Base-by-base conservation (phyloP, 2,888 invertebrate species). In the Gibbula magus region DNA sequence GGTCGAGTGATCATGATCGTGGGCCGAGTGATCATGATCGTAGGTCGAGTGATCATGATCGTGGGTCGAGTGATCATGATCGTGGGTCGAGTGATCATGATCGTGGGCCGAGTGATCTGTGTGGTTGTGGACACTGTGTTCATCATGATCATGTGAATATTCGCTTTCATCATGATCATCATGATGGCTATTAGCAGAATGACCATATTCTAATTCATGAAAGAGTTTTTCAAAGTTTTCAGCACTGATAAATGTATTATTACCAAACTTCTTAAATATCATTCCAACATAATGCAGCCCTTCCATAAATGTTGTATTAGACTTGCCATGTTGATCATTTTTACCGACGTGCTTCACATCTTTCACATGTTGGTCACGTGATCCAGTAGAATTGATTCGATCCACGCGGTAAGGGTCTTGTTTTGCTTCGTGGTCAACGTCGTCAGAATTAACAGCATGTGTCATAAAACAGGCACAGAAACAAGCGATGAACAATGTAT, bases 361-460 rank as follows among this genome's bases (percentile, higher is more conserved):
- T 61, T 61, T 61, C 61, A 61, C 61, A 18, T 61, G 16, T 61
- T 61, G 61, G 61, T 61, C 61, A 61, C 61, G 61, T 61, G 61
- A 29, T 61, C 29, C 29, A 25, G 22, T 45, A 13, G 45, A 5
- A 45, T 45, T 45, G 45, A 45, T 45, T 45, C 10, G 5, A 13
- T 45, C 45, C 45, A 45, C 45, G 45, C 5, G 45, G 45, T 45
- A 10, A 13, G 8, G 4, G 5, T 45, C 45, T 4, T 45, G 45
- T 45, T 45, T 45, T 29, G 61, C 22, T 61, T 61, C 61, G 13
- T 22, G 22, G 25, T 8, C 61, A 25, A 13, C 29, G 16, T 61
- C 61, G 29, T 61, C 61, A 25, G 61, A 61, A 25, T 29, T 61
- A 18, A 0, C 10, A 29, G 22, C 16, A 3, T 25, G 29, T 16